A percentile compares a stretch with the other conserved stretches of the same genome.
phyloP scores from a whole-genome alignment of 2,797 vertebrate species.

The Heteromormyrus szaboi region DNA sequence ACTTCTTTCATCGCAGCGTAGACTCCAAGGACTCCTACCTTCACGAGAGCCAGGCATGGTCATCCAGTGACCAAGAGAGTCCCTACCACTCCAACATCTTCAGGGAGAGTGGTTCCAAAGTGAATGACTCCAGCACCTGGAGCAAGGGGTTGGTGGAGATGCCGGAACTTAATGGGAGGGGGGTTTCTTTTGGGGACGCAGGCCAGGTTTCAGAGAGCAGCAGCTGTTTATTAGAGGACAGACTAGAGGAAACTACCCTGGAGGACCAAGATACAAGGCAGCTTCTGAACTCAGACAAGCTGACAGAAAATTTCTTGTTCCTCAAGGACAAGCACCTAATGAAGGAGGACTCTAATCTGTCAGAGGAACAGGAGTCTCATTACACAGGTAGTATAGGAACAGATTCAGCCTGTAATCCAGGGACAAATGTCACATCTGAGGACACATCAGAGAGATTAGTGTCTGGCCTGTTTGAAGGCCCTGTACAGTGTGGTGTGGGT shows the following conservation, averaged over 20 bases:
- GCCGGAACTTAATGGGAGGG: slow-evolving; percentile 56
- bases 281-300: slow-evolving; percentile 62
- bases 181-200: slow-evolving; percentile 44
- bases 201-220: slow-evolving; percentile 35
- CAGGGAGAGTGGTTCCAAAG: slow-evolving; percentile 61
- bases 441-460: slow-evolving; percentile 34
- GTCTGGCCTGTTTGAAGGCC: slow-evolving; percentile 35
- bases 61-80: slow-evolving; percentile 72
- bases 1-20: slow-evolving; percentile 76
- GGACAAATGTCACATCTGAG: slow-evolving; percentile 55
- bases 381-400: slow-evolving; percentile 53
- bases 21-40: slow-evolving; percentile 73
- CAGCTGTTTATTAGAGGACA: not conserved
- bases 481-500: slow-evolving; percentile 48
- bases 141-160: slow-evolving; percentile 65
- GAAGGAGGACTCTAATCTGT: slow-evolving; percentile 55
- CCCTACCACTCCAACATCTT: slow-evolving; percentile 75
- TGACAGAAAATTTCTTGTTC: slow-evolving; percentile 81
- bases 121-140: slow-evolving; percentile 64
- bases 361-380: slow-evolving; percentile 36
- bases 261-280: slow-evolving; percentile 35
- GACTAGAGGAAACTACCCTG: not conserved
- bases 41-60: slow-evolving; percentile 69
- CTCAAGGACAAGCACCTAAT: slow-evolving; percentile 79
- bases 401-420: slow-evolving; percentile 51